Evolutionary conservation across 2,113 vertebrate genomes (phyloP).

Genomic region (Crotalus horridus): DNA sequence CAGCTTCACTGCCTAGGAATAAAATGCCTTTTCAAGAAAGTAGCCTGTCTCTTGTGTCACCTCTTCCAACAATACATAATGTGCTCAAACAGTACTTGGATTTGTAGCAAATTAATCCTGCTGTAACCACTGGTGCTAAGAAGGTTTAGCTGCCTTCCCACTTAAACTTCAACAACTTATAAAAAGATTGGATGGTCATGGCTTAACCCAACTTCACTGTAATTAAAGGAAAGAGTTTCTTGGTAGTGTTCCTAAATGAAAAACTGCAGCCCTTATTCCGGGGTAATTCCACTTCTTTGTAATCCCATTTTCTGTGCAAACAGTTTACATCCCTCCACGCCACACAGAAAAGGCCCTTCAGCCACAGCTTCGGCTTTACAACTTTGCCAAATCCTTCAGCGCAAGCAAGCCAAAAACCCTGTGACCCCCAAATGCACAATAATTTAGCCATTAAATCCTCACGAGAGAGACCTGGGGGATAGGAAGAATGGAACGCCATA

Average conservation of each 20-base stretch:
- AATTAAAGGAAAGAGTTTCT: neutral
- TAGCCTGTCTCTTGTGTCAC: neutral
- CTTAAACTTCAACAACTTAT: neutral
- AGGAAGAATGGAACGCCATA: neutral
- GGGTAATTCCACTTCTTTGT: neutral
- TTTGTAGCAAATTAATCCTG: neutral
- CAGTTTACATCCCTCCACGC: neutral
- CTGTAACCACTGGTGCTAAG: neutral
- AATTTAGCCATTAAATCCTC: constrained; percentile 8
- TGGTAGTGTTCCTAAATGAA: neutral
- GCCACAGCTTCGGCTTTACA: neutral
- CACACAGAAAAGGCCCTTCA: neutral
- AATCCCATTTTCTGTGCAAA: neutral
- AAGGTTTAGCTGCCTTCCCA: neutral
- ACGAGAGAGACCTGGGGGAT: neutral
- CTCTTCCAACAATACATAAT: neutral
- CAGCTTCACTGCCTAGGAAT: neutral
- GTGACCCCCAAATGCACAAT: neutral
- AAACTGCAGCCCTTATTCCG: neutral
- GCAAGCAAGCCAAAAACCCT: neutral
- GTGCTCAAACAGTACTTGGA: neutral
- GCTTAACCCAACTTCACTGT: neutral
- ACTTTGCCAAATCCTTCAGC: neutral
- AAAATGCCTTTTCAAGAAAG: neutral
- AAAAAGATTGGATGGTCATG: no score